Evolutionary conservation across 2,113 vertebrate genomes (phyloP).

Genomic region (Daphoenositta chrysoptera): DNA sequence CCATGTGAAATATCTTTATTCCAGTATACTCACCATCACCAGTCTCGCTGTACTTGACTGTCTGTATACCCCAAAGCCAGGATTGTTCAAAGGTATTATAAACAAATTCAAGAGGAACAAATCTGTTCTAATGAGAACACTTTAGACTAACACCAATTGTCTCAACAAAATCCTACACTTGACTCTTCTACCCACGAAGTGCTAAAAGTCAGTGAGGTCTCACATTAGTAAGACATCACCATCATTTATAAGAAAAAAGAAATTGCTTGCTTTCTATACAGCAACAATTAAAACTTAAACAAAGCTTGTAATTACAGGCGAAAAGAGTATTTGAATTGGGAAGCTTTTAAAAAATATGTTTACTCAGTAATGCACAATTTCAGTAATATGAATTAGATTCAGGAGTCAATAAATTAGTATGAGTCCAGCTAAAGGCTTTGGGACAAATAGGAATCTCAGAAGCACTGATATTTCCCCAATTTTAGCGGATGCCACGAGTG

Average conservation of each 20-base stretch:
- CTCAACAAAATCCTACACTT: not conserved
- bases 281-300: not conserved
- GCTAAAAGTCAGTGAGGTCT: not conserved
- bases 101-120: constrained; percentile 10
- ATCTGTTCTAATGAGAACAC: not conserved
- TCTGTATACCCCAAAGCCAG: constrained; percentile 29
- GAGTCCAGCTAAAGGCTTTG: not conserved
- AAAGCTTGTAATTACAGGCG: not conserved
- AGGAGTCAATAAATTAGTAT: not conserved
- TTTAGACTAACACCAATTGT: not conserved
- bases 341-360: not conserved
- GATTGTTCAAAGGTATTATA: not conserved
- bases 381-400: not conserved
- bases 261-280: not conserved
- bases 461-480: not conserved
- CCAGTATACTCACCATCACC: not conserved
- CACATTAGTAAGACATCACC: not conserved
- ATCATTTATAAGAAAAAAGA: not conserved
- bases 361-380: not conserved
- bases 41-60: not conserved
- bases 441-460: not conserved
- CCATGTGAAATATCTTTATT: not conserved
- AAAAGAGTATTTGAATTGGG: not conserved
- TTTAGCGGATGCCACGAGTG: not conserved
- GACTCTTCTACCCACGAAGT: not conserved